Conservation (phyloP, 2,113 vertebrate genomes). For the Lutjanus erythropterus region DNA sequence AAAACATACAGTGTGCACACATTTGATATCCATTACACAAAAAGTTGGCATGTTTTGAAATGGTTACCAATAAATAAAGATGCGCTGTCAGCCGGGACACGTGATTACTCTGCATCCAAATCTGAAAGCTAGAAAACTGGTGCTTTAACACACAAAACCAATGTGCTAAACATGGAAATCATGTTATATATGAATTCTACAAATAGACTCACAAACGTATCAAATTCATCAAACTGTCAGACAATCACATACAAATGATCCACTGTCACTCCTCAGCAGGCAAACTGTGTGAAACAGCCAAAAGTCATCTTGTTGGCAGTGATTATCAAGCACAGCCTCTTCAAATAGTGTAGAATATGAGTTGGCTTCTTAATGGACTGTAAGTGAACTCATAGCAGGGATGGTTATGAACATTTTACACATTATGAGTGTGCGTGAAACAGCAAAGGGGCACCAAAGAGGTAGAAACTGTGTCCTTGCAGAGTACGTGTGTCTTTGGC, state of each 20-base stretch:
- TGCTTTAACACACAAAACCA: conserved; percentile 28
- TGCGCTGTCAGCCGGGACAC: conserved; percentile 36
- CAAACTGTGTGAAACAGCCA: conserved; percentile 58
- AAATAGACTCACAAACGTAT: conserved; percentile 51
- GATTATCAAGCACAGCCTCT: conserved; percentile 41
- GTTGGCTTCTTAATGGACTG: conserved; percentile 32
- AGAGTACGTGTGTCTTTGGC: conserved; percentile 63
- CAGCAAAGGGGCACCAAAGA: conserved; percentile 68
- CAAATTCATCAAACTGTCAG: conserved; percentile 37
- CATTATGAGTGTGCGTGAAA: conserved; percentile 20
- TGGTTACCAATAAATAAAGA: conserved; percentile 49
- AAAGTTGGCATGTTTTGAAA: conserved; percentile 50
- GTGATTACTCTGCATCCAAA: conserved; percentile 36
- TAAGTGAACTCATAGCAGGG: conserved; percentile 34
- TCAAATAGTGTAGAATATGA: conserved; percentile 13
- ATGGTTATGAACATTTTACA: conserved; percentile 34
- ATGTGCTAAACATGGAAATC: conserved; percentile 42
- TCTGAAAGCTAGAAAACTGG: conserved; percentile 50
- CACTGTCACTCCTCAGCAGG: conserved; percentile 50
- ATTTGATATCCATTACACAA: conserved; percentile 42
- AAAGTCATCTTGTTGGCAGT: conserved; percentile 43
- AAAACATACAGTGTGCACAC: conserved; percentile 44
- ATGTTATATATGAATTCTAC: conserved; percentile 36
- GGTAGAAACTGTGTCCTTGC: conserved; percentile 66
- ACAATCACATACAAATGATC: conserved; percentile 52